Evolutionary conservation across 2,797 vertebrate species (phyloP).

Genomic region (Sebastes diaconus): DNA sequence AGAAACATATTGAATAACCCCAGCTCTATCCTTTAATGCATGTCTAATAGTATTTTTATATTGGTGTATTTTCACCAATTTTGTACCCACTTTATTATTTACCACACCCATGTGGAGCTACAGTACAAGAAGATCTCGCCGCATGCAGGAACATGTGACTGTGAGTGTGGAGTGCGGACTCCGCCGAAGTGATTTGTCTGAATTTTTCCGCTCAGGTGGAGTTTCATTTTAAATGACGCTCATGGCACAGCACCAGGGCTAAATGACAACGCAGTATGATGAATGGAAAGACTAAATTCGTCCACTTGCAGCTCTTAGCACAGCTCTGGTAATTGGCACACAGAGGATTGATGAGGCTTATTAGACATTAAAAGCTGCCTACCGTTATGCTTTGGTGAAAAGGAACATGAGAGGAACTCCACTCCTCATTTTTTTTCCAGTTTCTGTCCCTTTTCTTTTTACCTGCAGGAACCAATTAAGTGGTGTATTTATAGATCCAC

Average conservation of each 20-base stretch:
- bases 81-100: neutral
- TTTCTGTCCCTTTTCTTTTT: constrained; percentile 1
- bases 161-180: neutral
- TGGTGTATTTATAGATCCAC: neutral
- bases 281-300: constrained; percentile 17
- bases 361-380: constrained; percentile 35
- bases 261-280: constrained; percentile 26
- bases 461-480: constrained; percentile 20
- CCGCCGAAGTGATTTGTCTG: neutral
- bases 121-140: neutral
- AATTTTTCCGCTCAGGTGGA: neutral
- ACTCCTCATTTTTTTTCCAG: neutral
- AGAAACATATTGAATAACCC: neutral
- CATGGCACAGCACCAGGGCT: neutral
- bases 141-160: neutral
- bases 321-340: constrained; percentile 29
- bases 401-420: constrained; percentile 16
- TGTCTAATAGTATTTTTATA: neutral
- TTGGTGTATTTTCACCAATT: neutral
- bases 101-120: neutral
- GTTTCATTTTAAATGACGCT: constrained; percentile 6
- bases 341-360: constrained; percentile 28
- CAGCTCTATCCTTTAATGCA: neutral
- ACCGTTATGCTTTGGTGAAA: neutral
- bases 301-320: constrained; percentile 28